These are phyloP conservation scores for Seriola dumerili DNA, from an alignment of 2,113 vertebrate species.

Conservation along the genomic window DNA sequence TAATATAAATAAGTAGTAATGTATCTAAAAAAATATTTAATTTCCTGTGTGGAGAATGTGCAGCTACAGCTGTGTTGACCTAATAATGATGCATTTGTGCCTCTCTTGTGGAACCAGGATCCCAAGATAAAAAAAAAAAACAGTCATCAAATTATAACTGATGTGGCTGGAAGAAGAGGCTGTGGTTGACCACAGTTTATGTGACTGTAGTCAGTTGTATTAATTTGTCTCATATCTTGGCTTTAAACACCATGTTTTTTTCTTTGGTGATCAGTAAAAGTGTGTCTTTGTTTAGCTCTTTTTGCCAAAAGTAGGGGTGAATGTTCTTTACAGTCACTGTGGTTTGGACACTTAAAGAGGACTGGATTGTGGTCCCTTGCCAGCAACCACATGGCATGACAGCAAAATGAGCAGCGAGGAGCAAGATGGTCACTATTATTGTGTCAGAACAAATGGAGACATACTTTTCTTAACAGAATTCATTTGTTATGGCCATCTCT, in stretches of 20 bases:
- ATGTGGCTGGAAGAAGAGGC: constrained; percentile 28
- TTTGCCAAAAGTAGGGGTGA: not conserved
- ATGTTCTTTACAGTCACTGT: not conserved
- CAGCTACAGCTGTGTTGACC: not conserved
- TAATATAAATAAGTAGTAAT: constrained; percentile 14
- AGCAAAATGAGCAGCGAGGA: not conserved
- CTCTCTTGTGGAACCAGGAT: constrained; percentile 23
- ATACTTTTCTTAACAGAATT: not conserved
- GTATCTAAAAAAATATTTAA: not conserved
- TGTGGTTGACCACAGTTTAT: constrained; percentile 44
- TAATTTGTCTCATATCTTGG: constrained; percentile 33
- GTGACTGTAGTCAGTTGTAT: constrained; percentile 36
- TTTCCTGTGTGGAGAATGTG: constrained; percentile 13
- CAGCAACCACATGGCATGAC: constrained; percentile 39
- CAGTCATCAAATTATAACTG: constrained; percentile 13
- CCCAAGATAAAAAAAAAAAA: constrained; percentile 55
- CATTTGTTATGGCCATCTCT: not conserved
- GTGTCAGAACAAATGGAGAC: constrained; percentile 37
- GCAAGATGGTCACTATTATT: constrained; percentile 14
- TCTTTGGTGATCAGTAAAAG: not conserved
- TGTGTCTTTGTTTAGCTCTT: not conserved
- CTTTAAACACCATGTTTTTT: constrained; percentile 11
- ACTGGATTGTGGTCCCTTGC: not conserved
- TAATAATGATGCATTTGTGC: constrained; percentile 8
- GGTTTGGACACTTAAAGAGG: constrained; percentile 37